Conservation (phyloP, 2,888 invertebrate species). For the Polydrusus cervinus region DNA sequence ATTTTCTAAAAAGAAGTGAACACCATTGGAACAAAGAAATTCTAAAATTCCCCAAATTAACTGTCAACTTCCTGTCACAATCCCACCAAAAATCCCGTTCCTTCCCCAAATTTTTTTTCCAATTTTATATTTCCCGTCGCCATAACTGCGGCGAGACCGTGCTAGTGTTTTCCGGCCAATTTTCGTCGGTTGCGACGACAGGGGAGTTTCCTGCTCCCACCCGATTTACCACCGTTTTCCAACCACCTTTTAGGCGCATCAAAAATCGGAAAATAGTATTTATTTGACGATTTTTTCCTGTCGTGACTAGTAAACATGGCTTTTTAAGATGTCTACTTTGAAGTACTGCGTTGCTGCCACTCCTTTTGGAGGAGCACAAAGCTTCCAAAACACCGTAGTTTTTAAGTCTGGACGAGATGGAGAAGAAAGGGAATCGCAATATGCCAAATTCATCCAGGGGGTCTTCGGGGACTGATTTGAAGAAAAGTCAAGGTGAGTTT, state of each 20-base stretch:
- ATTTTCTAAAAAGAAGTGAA: neutral
- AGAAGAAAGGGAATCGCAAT: conserved; percentile 84
- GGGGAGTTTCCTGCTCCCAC: conserved; percentile 78
- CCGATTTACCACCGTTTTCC: conserved; percentile 69
- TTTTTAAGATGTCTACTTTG: conserved; percentile 87
- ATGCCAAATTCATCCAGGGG: conserved; percentile 82
- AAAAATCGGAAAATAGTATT: conserved; percentile 22
- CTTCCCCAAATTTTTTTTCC: conserved; percentile 19
- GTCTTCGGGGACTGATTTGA: conserved; percentile 79
- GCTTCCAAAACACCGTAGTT: conserved; percentile 71
- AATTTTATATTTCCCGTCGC: conserved; percentile 74
- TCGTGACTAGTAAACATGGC: conserved; percentile 82
- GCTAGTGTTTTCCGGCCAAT: conserved; percentile 70
- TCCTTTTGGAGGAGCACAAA: conserved; percentile 82
- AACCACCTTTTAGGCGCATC: conserved; percentile 68
- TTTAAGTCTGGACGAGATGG: conserved; percentile 75
- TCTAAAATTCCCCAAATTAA: neutral
- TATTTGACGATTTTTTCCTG: conserved; percentile 71
- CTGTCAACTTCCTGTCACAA: conserved; percentile 17
- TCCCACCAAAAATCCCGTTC: conserved; percentile 5
- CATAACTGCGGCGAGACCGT: conserved; percentile 80
- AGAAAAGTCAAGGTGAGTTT: conserved; percentile 72
- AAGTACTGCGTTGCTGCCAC: conserved; percentile 79
- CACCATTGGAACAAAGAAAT: neutral
- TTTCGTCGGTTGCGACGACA: conserved; percentile 79